Base-by-base conservation (phyloP, 2,797 vertebrate genomes). In the Leuciscus waleckii region DNA sequence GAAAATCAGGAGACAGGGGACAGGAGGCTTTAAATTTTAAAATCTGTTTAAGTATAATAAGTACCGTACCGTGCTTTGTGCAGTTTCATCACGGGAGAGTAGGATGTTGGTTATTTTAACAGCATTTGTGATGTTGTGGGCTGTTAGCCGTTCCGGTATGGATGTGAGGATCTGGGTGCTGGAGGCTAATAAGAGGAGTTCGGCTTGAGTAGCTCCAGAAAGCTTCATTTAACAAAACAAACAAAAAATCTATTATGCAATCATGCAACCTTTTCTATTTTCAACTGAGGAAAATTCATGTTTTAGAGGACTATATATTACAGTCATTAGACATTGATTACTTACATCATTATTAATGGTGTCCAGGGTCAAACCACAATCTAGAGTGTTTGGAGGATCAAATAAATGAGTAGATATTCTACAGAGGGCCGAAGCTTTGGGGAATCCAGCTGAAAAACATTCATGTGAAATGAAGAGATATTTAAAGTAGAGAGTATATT, bases 101-200 rank as follows among this genome's bases (percentile, higher is more conserved):
- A 94, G 85, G 0, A 29, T 78, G 81, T 86, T 90, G 35, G 58
- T 56, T 0, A 94, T 93, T 41, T 89, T 6, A 84, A 86, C 89
- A 10, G 92, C 93, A 2, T 68, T 7, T 1, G 86, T 90, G 0
- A 93, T 49, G 6, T 93, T 43, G 23, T 89, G 63, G 17, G 89
- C 2, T 0, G 87, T 92, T 58, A 94, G 88, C 8, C 49, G 37
- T 19, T 92, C 85, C 1, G 93, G 90, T 11, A 26, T 88, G 19
- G 92, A 93, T 0, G 93, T 94, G 81, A 94, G 89, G 32, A 94
- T 91, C 58, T 93, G 93, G 76, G 91, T 76, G 69, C 82, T 91
- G 81, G 49, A 26, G 0, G 93, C 90, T 10, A 93, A 63, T 14
- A 0, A 0, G 2, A 1, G 5, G 6, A 63, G 0, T 1, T 46